phyloP scores from a whole-genome alignment of 2,113 vertebrate genomes.

The Trichechus manatus region DNA sequence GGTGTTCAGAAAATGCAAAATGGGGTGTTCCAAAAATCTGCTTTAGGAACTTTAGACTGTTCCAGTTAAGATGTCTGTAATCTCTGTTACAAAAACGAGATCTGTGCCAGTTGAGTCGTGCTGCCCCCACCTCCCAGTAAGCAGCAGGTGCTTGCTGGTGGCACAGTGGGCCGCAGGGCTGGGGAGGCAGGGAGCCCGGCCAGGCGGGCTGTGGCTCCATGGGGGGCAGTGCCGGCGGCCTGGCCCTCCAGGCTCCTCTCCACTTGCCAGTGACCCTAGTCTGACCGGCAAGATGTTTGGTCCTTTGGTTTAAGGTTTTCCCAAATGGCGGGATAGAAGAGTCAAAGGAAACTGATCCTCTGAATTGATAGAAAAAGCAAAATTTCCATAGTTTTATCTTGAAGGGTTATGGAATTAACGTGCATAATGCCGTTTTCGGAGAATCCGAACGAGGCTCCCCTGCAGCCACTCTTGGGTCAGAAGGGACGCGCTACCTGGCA shows the following conservation, averaged over 20 bases:
- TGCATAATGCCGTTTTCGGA: neutral
- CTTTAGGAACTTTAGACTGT: neutral
- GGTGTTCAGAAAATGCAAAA: neutral
- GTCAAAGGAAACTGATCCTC: neutral
- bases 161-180: too few species aligned
- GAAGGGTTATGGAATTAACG: neutral
- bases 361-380: neutral
- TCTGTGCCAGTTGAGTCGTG: neutral
- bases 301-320: neutral
- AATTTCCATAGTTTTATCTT: neutral
- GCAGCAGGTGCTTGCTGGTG: too few species aligned
- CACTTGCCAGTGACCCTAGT: too few species aligned
- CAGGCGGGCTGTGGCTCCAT: too few species aligned
- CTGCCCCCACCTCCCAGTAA: neutral
- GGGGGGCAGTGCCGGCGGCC: too few species aligned
- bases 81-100: neutral
- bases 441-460: neutral
- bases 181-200: too few species aligned
- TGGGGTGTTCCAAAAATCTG: neutral
- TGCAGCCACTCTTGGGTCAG: too few species aligned
- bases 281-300: neutral
- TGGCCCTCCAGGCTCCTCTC: fast-evolving
- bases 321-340: fast-evolving
- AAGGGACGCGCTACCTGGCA: too few species aligned
- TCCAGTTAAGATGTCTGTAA: neutral